Percentiles rank a stretch among this genome's conserved stretches.
Evolutionary conservation across 1,140 invertebrate genomes (phyloP).

Genomic region (Brachystomella parvula): DNA sequence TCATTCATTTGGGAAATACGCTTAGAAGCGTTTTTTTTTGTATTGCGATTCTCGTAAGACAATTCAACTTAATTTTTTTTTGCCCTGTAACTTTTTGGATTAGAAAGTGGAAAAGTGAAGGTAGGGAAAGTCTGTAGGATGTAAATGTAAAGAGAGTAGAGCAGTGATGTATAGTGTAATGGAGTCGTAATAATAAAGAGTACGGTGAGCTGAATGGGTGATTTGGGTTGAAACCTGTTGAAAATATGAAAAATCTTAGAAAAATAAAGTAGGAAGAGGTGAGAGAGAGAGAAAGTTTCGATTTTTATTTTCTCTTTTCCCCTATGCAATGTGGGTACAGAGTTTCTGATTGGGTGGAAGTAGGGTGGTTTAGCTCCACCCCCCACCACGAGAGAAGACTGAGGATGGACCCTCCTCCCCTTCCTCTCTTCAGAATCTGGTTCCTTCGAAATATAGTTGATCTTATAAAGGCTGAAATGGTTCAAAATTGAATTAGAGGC

Average conservation of each 20-base stretch:
- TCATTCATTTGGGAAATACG: no score
- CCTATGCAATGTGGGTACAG: neutral
- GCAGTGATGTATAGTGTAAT: slow-evolving; percentile 12
- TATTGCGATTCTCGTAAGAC: no score
- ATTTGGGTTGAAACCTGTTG: slow-evolving; percentile 34
- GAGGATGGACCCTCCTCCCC: slow-evolving; percentile 7
- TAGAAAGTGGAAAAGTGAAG: no score
- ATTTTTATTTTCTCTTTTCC: neutral
- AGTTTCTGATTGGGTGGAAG: slow-evolving; percentile 19
- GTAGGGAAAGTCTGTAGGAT: neutral
- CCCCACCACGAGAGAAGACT: neutral
- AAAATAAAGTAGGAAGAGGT: slow-evolving; percentile 23
- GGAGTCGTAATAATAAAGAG: slow-evolving; percentile 23
- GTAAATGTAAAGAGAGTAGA: neutral
- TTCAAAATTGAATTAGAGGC: slow-evolving; percentile 40
- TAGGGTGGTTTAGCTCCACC: slow-evolving; percentile 18
- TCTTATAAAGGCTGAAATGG: slow-evolving; percentile 39
- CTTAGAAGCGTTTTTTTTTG: no score
- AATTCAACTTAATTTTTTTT: no score
- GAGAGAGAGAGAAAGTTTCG: slow-evolving; percentile 10
- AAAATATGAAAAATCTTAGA: slow-evolving; percentile 37
- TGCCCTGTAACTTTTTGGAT: no score
- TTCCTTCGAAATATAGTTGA: slow-evolving; percentile 31
- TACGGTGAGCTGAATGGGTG: slow-evolving; percentile 18
- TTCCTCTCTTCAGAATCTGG: slow-evolving; percentile 6